Conservation (phyloP, 1,140 invertebrate species). For the Diorhabda carinulata region DNA sequence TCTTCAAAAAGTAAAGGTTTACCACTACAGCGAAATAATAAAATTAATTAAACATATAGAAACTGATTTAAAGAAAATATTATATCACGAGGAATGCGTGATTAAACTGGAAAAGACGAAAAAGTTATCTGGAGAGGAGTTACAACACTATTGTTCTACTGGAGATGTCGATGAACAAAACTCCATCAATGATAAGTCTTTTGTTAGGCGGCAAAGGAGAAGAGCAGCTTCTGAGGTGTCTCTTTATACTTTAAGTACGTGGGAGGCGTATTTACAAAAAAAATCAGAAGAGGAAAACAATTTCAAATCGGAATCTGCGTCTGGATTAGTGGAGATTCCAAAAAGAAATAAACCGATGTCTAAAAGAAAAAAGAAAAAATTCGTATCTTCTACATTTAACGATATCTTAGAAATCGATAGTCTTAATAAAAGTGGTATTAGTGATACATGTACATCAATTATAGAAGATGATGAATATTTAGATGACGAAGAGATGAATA, state of each 20-base stretch:
- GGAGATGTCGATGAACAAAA: not conserved
- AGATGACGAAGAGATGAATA: not conserved
- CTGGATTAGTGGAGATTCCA: constrained; percentile 13
- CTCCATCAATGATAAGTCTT: not conserved
- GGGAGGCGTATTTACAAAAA: constrained; percentile 30
- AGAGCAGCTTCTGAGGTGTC: constrained; percentile 25
- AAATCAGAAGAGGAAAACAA: constrained; percentile 20
- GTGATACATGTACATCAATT: not conserved
- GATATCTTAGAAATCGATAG: constrained; percentile 26
- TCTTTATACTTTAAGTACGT: constrained; percentile 23
- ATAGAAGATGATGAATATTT: not conserved
- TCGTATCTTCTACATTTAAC: constrained; percentile 35
- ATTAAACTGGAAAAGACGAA: constrained; percentile 4
- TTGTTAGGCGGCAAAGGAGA: constrained; percentile 21
- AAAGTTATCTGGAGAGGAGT: not conserved
- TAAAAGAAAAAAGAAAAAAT: constrained; percentile 26
- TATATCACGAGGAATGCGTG: constrained; percentile 25
- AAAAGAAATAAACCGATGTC: constrained; percentile 20
- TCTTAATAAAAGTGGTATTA: not conserved
- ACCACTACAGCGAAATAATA: constrained; percentile 32
- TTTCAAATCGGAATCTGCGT: not conserved
- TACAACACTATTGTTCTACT: not conserved
- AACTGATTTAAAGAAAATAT: constrained; percentile 24
- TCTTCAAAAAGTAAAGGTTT: constrained; percentile 32
- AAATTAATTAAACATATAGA: constrained; percentile 21